These are phyloP conservation scores for Battus philenor DNA, from an alignment of 1,140 invertebrate genomes.

Conservation along the genomic window DNA sequence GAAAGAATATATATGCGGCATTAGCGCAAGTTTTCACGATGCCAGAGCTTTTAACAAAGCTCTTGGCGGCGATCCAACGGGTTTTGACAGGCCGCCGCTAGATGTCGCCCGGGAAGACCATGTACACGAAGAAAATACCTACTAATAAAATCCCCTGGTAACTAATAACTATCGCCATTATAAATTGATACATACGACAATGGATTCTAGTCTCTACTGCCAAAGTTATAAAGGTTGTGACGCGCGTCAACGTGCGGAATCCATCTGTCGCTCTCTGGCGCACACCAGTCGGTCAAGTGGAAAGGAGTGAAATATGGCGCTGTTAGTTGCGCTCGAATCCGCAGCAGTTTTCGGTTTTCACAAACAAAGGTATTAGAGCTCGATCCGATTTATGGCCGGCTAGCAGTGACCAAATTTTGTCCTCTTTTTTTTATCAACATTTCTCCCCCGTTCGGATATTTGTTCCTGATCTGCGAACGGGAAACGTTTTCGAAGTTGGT, in stretches of 20 bases:
- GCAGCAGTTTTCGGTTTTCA: slow-evolving; percentile 50
- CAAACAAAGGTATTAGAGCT: slow-evolving; percentile 62
- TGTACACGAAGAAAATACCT: slow-evolving; percentile 15
- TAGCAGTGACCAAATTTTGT: slow-evolving; percentile 45
- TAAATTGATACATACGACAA: slow-evolving; percentile 28
- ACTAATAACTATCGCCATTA: slow-evolving; percentile 19
- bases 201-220: slow-evolving; percentile 36
- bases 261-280: slow-evolving; percentile 52
- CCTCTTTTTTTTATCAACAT: slow-evolving; percentile 23
- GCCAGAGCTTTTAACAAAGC: slow-evolving; percentile 57
- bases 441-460: slow-evolving; percentile 15
- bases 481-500: slow-evolving; percentile 15
- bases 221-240: slow-evolving; percentile 28
- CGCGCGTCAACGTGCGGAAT: slow-evolving; percentile 23
- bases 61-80: slow-evolving; percentile 48
- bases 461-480: slow-evolving; percentile 16
- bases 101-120: slow-evolving; percentile 29
- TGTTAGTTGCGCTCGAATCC: slow-evolving; percentile 27
- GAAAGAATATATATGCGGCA: slow-evolving; percentile 45
- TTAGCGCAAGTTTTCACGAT: slow-evolving; percentile 54
- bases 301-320: slow-evolving; percentile 55
- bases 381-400: slow-evolving; percentile 49
- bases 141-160: slow-evolving; percentile 9
- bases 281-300: slow-evolving; percentile 40
- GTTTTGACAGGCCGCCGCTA: slow-evolving; percentile 37